These are phyloP conservation scores for Creontiades dilutus DNA, from an alignment of 2,888 invertebrate genomes.

Conservation along the genomic window DNA sequence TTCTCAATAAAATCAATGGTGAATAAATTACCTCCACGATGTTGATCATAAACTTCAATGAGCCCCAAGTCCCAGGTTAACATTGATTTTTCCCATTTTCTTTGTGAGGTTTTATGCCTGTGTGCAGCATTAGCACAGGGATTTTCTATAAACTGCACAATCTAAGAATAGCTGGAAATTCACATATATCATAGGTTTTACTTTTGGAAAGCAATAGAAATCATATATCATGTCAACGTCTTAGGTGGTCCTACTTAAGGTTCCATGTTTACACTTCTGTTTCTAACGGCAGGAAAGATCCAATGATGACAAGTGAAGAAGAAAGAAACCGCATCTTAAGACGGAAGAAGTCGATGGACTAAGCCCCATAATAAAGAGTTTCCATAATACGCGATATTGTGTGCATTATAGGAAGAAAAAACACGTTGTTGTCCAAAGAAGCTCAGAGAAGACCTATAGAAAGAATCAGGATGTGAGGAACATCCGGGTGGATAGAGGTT, in stretches of 20 bases:
- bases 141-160: too few species aligned
- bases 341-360: slow-evolving; percentile 32
- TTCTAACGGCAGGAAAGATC: background rate
- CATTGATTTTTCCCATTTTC: too few species aligned
- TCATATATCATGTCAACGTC: slow-evolving; percentile 1
- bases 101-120: too few species aligned
- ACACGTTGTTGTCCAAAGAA: background rate
- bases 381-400: background rate
- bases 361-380: background rate
- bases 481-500: slow-evolving; percentile 23
- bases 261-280: background rate
- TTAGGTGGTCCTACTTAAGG: background rate
- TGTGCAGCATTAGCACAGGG: too few species aligned
- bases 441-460: background rate
- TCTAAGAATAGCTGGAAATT: too few species aligned
- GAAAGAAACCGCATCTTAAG: slow-evolving; percentile 13
- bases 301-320: background rate
- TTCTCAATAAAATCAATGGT: too few species aligned
- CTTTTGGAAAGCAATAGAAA: background rate
- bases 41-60: too few species aligned
- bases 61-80: too few species aligned
- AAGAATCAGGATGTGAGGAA: slow-evolving; percentile 2
- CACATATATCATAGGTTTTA: background rate
- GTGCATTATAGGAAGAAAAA: background rate
- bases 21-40: too few species aligned